Evolutionary conservation across 2,797 vertebrate species (phyloP), one percentile per base, ranked within the genome.

Genomic region (Paedocypris micromegethes): DNA sequence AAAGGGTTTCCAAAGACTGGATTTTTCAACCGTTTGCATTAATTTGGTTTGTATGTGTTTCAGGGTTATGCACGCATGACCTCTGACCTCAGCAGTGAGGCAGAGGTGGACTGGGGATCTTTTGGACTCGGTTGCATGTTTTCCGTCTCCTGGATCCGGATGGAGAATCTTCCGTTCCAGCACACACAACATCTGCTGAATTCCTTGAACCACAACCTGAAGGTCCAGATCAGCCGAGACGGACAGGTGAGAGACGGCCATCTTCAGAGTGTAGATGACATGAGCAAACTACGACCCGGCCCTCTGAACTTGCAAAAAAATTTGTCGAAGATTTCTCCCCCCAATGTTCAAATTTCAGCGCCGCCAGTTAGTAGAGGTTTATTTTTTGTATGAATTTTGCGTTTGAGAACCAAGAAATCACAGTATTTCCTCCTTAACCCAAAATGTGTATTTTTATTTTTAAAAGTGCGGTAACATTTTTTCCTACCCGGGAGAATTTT

Each of bases 201-300:
- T 80, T 92, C 90, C 7, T 96, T 94, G 94, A 96, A 96, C 43
- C 90, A 93, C 78, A 94, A 92, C 80, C 96, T 93, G 82, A 93
- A 88, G 83, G 93, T 97, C 6, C 94, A 97, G 74, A 92, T 95
- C 81, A 97, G 95, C 89, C 86, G 93, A 77, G 94, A 98, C 64
- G 94, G 94, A 66, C 95, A 98, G 92, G 95, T 98, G 84, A 71
- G 74, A 9, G 40, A 39, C 8, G n/a, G 4, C 5, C 0, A 50
- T n/a, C 23, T 38, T 37, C 6, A 40, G 4, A 7, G 3, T 40
- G 38, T 2, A 40, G 39, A 42, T 23, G 6, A 5, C 9, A 23
- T 40, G 63, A 5, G 6, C n/a, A 9, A 6, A 23, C n/a, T 40
- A 39, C 23, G 23, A 23, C 1, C 23, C 23, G 23, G 23, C 23